Percentiles rank a stretch among this genome's conserved stretches.
Conservation (phyloP, 2,888 invertebrate species). For the Folsomia manolachei region DNA sequence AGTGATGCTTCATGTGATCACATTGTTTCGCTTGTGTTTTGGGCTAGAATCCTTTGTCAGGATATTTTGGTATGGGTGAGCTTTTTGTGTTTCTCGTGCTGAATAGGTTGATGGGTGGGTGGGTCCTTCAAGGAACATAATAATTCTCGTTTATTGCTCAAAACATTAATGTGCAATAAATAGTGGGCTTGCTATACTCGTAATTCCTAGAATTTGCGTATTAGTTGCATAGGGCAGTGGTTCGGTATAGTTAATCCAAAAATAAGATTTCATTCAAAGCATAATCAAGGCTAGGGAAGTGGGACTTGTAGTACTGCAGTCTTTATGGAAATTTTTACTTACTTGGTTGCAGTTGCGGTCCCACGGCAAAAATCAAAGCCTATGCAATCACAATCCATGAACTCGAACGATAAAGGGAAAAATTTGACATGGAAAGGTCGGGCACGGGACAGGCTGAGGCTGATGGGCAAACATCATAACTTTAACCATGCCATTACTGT, state of each 20-base stretch:
- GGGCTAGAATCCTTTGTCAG: not conserved
- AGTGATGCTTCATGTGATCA: not conserved
- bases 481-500: not conserved
- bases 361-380: conserved; percentile 43
- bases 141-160: no score
- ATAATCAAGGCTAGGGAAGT: no score
- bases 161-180: no score
- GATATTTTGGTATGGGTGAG: not conserved
- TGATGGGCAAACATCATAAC: conserved; percentile 29
- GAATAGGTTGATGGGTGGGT: not conserved
- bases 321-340: conserved; percentile 40
- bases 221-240: no score
- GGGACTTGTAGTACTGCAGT: no score
- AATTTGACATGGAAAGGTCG: conserved; percentile 36
- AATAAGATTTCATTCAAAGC: no score
- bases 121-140: no score
- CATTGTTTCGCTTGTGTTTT: not conserved
- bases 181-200: not conserved
- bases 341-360: conserved; percentile 47
- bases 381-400: conserved; percentile 26
- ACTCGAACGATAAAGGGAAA: conserved; percentile 32
- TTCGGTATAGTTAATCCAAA: no score
- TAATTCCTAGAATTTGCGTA: not conserved
- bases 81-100: conserved; percentile 5
- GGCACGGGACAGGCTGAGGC: conserved; percentile 40